phyloP scores from a whole-genome alignment of 2,888 invertebrate species.

The Dynastes grantii region DNA sequence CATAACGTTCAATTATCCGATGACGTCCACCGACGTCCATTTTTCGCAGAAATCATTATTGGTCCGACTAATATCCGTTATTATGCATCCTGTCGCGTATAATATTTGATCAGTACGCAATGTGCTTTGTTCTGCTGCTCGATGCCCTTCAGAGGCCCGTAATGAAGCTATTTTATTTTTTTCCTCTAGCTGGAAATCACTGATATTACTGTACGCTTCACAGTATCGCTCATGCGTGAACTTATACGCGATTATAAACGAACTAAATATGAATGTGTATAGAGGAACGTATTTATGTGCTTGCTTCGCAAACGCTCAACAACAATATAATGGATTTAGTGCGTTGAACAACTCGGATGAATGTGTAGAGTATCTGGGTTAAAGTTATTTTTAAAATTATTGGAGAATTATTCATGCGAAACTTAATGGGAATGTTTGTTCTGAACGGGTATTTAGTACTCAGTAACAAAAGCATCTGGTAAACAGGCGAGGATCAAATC shows the following conservation, averaged over 20 bases:
- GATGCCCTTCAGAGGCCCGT: constrained; percentile 3
- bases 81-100: constrained; percentile 27
- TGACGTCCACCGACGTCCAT: not conserved
- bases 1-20: not conserved
- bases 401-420: no score
- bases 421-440: no score
- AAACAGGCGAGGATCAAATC: no score
- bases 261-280: constrained; percentile 4
- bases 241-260: not conserved
- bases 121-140: constrained; percentile 6
- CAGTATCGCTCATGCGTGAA: not conserved
- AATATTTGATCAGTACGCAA: constrained; percentile 19
- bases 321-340: no score
- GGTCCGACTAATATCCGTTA: constrained; percentile 4
- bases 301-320: no score
- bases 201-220: constrained; percentile 12
- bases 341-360: no score
- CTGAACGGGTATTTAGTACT: no score
- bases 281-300: no score
- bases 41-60: constrained; percentile 20
- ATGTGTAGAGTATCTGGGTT: no score
- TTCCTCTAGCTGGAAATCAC: constrained; percentile 14
- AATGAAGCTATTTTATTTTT: constrained; percentile 17
- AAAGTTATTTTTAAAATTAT: no score
- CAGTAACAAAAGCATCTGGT: no score